Base-by-base conservation (phyloP, 2,113 vertebrate genomes). In the Paedocypris sp. region DNA sequence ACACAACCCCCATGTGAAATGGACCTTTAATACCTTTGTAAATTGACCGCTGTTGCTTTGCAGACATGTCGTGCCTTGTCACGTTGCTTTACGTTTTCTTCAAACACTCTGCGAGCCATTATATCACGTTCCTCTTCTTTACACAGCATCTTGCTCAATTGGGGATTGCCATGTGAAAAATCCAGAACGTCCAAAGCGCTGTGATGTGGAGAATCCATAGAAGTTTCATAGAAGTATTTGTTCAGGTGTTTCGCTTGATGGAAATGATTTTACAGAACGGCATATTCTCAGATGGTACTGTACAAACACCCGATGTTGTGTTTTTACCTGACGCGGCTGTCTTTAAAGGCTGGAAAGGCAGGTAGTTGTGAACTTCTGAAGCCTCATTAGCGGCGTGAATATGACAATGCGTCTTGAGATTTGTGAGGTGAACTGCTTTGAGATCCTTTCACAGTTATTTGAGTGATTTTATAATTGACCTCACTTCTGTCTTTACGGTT, bases 31-130 rank as follows among this genome's bases (percentile, higher is more conserved):
- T 16, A 25, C 66, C 62, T 65, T 69, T 62, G 49, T 62, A 53
- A 58, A 12, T 51, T 48, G 46, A 36, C 56, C 47, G 19, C 28
- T 41, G 38, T 58, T 53, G 36, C 46, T 31, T 32, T 26, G 42
- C 46, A 39, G 59, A 63, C 66, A 68, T 7, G 68, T 13, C 7
- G 6, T 6, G 23, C 66, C 72, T 60, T 31, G 72, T 60, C 13
- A 1, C 56, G 39, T 62, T 8, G 15, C 38, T 47, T 51, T 41
- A 31, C 32, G 15, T 8, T 45, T 26, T 18, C 31, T 11, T 49
- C 35, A 45, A 46, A 29, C 5, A 47, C 22, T 32, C 35, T 56
- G 59, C 13, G 19, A 35, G 8, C 16, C 20, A 16, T 49, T 63
- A 49, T 62, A 13, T 20, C 54, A 46, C 32, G 13, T 39, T 57